Base-by-base conservation (phyloP, 2,113 vertebrate genomes). In the Malurus melanocephalus region DNA sequence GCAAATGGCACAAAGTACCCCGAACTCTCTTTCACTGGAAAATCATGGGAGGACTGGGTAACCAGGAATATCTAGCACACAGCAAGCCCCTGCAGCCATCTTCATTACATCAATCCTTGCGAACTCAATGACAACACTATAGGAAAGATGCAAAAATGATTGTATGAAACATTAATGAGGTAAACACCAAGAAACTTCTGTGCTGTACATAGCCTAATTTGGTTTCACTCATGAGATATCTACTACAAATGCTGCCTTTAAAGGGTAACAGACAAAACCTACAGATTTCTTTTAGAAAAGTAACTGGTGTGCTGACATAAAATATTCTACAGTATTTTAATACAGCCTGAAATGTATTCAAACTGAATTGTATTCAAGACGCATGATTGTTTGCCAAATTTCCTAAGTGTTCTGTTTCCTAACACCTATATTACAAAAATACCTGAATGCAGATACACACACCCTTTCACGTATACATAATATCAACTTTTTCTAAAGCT, bases 331-430 rank as follows among this genome's bases (percentile, higher is more conserved):
- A 35, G 38, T 65, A 68, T 68, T 95, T 93, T 79, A 81, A 66
- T 77, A 77, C 57, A 90, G 67, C 79, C 17, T 53, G 14, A 91
- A 85, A 89, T 32, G n/a, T 75, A 86, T 72, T 93, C 62, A 76
- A 90, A 88, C 33, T 51, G 35, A 90, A 85, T 81, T 43, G 49
- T 85, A 87, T 69, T 91, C 57, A 86, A 92, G 95, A 88, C 45
- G 60, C 17, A 16, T 60, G 80, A 86, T 53, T 51, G 67, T 84
- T 77, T 72, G 85, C 61, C 17, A 18, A 91, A 78, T 57, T 46
- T 28, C 52, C 72, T 33, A 91, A 85, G 64, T 89, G 71, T 90
- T 91, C 89, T 78, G 28, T 86, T 74, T 62, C 62, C 30, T 16
- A 42, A 18, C 33, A 78, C 56, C 28, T 62, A 35, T 94, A 77